Evolutionary conservation across 1,140 invertebrate species (phyloP).

Genomic region (Dendroctonus ponderosae): DNA sequence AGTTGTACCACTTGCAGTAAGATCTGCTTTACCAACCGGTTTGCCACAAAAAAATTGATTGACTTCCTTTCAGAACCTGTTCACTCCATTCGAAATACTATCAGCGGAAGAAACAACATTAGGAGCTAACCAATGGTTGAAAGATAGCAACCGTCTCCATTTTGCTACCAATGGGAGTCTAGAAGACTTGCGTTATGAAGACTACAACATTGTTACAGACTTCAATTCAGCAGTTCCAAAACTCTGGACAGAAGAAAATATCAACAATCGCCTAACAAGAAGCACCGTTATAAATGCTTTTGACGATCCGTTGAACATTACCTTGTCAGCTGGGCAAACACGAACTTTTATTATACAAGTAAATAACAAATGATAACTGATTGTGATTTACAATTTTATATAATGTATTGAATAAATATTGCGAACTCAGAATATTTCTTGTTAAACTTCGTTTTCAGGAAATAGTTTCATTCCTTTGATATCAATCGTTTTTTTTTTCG

Average conservation of each 20-base stretch:
- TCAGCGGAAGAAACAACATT: conserved; percentile 41
- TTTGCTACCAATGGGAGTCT: conserved; percentile 25
- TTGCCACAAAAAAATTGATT: neutral
- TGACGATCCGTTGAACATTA: conserved; percentile 37
- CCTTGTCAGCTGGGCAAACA: conserved; percentile 43
- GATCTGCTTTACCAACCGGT: neutral
- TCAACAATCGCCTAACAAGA: conserved; percentile 14
- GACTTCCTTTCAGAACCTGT: conserved; percentile 39
- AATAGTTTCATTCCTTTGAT: too few species aligned
- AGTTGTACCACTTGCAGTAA: conserved; percentile 57
- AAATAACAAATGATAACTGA: conserved; percentile 15
- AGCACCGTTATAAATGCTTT: conserved; percentile 14
- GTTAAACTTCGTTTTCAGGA: neutral
- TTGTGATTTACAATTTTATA: conserved; percentile 9
- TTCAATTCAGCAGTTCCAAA: conserved; percentile 5
- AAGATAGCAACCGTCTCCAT: conserved; percentile 37
- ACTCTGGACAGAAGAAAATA: conserved; percentile 15
- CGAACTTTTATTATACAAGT: conserved; percentile 42
- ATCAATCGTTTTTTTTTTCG: too few species aligned
- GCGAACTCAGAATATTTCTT: neutral
- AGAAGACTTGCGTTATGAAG: conserved; percentile 16
- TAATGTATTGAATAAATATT: conserved; percentile 6
- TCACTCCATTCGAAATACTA: conserved; percentile 39
- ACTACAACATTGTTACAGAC: conserved; percentile 4
- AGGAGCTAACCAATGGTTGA: conserved; percentile 40